Base-by-base conservation (phyloP, 2,797 vertebrate species). In the Microctenopoma stevenorrisi region DNA sequence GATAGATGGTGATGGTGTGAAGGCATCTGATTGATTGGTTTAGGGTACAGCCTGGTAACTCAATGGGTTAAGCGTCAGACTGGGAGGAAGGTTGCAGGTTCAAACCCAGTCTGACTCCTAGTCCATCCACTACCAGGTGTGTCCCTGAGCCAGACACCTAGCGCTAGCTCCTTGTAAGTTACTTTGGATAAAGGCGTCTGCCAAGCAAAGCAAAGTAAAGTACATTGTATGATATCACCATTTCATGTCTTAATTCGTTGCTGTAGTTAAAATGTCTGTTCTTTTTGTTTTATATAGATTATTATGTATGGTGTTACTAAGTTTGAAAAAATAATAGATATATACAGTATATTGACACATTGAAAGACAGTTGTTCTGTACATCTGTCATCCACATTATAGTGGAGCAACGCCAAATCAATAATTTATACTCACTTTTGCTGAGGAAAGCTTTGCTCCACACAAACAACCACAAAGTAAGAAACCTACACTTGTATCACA, bases 361-460 rank as follows among this genome's bases (percentile, higher is more conserved):
- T 26, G 33, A 50, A 71, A 54, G 18, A 28, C 52, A 60, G 7
- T 44, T 43, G 12, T 60, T 28, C 18, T 62, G 25, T 71, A 74
- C 46, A 66, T 49, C 43, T 64, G 73, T 77, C 51, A 60, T 2
- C 55, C 35, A 63, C 33, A 69, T 64, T 35, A 79, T 42, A 10
- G 57, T 44, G 59, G 44, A 38, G 59, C 69, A 70, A 58, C 78
- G 73, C 66, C 70, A 38, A 76, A 71, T 52, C 62, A 57, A 67
- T 84, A 82, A 87, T 88, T 76, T 43, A 76, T 79, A 71, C 68
- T 49, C 79, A 77, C 79, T 82, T 92, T 86, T 92, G 87, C 86
- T 91, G 83, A 80, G 85, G 79, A 87, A 90, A 82, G 74, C 84
- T 74, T 72, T 61, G 64, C 60, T 83, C 52, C 75, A 89, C 82